These are phyloP conservation scores for Numenius arquata DNA, from an alignment of 2,113 vertebrate genomes.

Conservation along the genomic window DNA sequence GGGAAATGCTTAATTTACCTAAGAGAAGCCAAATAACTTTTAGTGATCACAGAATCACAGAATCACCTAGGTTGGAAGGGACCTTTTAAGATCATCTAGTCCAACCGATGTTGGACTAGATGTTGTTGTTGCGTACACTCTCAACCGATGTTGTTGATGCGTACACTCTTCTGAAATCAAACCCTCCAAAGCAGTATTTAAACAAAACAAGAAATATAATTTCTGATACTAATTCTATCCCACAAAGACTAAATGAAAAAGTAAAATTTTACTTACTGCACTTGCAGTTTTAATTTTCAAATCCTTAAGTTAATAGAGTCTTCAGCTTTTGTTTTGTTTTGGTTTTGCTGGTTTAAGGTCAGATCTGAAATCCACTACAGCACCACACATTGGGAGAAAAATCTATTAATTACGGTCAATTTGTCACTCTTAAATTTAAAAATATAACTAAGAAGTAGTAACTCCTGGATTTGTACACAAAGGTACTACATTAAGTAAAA, in stretches of 20 bases:
- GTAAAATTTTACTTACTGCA: background rate
- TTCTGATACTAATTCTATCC: background rate
- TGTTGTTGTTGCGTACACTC: too few relatives aligned
- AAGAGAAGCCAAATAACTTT: background rate
- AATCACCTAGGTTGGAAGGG: too few relatives aligned
- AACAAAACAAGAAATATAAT: background rate
- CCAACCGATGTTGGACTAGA: too few relatives aligned
- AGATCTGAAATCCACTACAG: background rate
- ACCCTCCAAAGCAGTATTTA: background rate
- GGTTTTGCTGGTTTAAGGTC: background rate
- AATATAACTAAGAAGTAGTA: background rate
- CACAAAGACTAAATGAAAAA: background rate
- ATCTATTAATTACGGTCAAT: background rate
- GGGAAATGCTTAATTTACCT: background rate
- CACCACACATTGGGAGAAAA: rapidly evolving
- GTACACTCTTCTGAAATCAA: background rate
- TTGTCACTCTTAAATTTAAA: background rate
- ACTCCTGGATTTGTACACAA: background rate
- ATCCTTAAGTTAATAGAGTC: background rate
- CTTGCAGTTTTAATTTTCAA: background rate
- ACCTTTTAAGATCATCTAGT: too few relatives aligned
- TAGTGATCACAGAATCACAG: too few relatives aligned
- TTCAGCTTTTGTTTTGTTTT: background rate
- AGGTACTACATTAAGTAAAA: background rate
- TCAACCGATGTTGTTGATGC: too few relatives aligned